phyloP scores from a whole-genome alignment of 2,113 vertebrate species.

The Illadopsis cleaveri region DNA sequence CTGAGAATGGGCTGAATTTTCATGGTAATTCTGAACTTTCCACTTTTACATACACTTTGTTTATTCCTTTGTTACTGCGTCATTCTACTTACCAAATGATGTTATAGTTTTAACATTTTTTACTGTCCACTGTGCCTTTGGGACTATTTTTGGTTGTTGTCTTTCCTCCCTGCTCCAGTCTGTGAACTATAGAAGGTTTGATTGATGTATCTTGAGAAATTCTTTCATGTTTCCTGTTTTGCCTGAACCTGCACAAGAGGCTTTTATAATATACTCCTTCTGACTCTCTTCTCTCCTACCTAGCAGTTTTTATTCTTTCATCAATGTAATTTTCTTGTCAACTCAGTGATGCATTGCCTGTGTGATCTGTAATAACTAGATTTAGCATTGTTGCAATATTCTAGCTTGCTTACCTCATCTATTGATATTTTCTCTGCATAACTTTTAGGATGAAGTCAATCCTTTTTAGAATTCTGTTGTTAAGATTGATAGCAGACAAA shows the following conservation, averaged over 20 bases:
- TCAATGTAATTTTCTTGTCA: neutral
- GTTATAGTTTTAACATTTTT: neutral
- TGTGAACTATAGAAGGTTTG: neutral
- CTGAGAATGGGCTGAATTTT: neutral
- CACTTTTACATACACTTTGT: neutral
- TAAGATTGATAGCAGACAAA: neutral
- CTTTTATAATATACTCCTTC: neutral
- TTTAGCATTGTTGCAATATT: neutral
- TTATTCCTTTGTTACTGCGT: neutral
- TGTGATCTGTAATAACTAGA: neutral
- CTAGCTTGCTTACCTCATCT: neutral
- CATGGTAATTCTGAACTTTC: neutral
- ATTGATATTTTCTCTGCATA: neutral
- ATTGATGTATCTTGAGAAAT: neutral
- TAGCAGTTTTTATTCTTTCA: neutral
- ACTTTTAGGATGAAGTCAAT: neutral
- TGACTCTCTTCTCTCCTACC: neutral
- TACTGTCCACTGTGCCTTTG: neutral
- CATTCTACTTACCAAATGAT: neutral
- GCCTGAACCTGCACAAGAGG: neutral
- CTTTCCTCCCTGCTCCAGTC: neutral
- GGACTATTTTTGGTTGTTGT: neutral
- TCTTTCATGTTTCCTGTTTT: neutral
- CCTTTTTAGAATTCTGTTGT: neutral
- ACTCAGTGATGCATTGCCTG: neutral